Conservation (phyloP, 2,888 invertebrate genomes). For the Petrolisthes cinctipes region DNA sequence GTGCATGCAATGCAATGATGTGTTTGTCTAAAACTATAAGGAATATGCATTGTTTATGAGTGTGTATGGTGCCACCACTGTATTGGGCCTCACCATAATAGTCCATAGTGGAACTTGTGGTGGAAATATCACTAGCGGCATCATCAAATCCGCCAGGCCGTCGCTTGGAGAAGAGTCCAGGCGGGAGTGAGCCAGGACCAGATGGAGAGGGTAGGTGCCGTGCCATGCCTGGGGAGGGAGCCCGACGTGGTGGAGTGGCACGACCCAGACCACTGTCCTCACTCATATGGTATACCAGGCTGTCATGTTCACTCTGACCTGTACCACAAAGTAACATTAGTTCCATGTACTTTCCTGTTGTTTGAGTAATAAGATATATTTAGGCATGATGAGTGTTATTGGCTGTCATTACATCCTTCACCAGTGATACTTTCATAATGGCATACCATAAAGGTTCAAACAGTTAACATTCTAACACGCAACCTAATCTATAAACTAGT, state of each 20-base stretch:
- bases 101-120: constrained; percentile 77
- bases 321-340: constrained; percentile 1
- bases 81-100: constrained; percentile 67
- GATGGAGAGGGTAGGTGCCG: constrained; percentile 86
- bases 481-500: too few species aligned
- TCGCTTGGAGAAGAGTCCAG: constrained; percentile 79
- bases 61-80: too few species aligned
- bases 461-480: too few species aligned
- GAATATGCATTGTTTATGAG: too few species aligned
- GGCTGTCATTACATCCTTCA: too few species aligned
- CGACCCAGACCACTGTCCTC: constrained; percentile 79
- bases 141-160: constrained; percentile 76
- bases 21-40: too few species aligned
- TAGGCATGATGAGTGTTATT: too few species aligned
- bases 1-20: too few species aligned
- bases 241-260: constrained; percentile 87
- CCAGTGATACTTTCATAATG: background rate
- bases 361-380: too few species aligned
- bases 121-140: constrained; percentile 86
- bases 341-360: background rate
- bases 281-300: constrained; percentile 72
- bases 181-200: constrained; percentile 84
- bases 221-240: constrained; percentile 86
- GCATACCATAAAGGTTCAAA: too few species aligned
- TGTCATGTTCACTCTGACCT: constrained; percentile 73